phyloP scores from a whole-genome alignment of 2,113 vertebrate species.

The Equus quagga region DNA sequence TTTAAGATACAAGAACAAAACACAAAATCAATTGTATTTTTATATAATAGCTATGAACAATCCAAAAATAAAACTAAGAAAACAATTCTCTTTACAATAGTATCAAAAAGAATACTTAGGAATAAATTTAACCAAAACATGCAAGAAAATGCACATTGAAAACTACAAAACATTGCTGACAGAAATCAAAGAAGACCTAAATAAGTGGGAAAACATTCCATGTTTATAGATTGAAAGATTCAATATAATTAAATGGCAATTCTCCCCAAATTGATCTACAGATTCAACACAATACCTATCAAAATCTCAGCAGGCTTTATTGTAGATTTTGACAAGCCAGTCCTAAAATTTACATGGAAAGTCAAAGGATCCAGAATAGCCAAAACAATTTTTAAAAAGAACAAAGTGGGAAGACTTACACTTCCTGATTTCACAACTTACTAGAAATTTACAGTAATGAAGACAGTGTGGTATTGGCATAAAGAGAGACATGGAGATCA shows the following conservation, averaged over 20 bases:
- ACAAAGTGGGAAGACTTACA: background rate
- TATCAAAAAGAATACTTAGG: background rate
- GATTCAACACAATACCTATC: background rate
- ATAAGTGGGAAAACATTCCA: background rate
- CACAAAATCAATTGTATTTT: conserved; percentile 6
- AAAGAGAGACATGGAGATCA: background rate
- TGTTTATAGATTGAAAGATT: background rate
- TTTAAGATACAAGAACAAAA: conserved; percentile 3
- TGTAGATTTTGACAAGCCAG: background rate
- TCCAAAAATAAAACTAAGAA: conserved; percentile 4
- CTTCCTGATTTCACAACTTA: background rate
- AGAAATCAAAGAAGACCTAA: background rate
- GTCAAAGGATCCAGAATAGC: background rate
- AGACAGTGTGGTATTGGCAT: background rate
- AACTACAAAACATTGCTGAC: background rate
- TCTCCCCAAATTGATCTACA: background rate
- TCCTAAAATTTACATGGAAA: conserved; percentile 13
- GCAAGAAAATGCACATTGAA: background rate
- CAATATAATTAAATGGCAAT: background rate
- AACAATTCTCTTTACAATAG: background rate
- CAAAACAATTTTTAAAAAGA: background rate
- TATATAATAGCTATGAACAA: background rate
- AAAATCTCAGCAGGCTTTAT: background rate
- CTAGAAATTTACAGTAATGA: background rate
- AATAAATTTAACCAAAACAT: conserved; percentile 23